Percentiles rank a stretch among this genome's conserved stretches.
Evolutionary conservation across 2,797 vertebrate genomes (phyloP).

Genomic region (Oreochromis mossambicus): DNA sequence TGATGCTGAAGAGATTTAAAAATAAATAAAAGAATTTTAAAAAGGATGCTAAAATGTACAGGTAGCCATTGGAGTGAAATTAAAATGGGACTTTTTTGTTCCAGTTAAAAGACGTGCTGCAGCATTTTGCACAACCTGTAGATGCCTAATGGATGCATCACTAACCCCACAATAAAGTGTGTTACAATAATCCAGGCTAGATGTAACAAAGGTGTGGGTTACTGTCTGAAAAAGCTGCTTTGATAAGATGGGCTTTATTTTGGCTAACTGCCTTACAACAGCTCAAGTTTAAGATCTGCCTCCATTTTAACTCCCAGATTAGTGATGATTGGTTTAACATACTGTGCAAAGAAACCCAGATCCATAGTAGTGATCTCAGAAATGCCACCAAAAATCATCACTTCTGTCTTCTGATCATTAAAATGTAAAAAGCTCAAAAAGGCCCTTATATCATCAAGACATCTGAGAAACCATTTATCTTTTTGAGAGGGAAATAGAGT

Average conservation of each 20-base stretch:
- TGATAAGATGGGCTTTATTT: neutral
- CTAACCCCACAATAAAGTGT: neutral
- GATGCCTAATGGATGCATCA: neutral
- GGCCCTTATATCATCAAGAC: neutral
- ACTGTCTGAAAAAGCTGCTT: neutral
- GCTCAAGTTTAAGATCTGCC: neutral
- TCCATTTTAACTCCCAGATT: neutral
- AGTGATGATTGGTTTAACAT: neutral
- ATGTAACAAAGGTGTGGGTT: neutral
- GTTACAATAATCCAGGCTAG: neutral
- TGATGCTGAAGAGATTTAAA: neutral
- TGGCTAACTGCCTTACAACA: neutral
- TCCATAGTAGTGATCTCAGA: neutral
- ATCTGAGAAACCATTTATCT: neutral
- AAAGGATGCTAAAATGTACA: neutral
- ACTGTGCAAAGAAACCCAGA: neutral
- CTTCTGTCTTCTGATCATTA: neutral
- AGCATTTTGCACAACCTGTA: neutral
- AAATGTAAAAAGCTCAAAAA: neutral
- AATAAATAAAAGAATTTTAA: neutral
- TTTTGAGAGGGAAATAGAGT: neutral
- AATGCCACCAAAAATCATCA: neutral
- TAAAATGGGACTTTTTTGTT: neutral
- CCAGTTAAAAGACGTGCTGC: rapidly evolving
- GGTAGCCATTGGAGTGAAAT: neutral